These are phyloP conservation scores for Drosophila neonasuta DNA, from an alignment of 2,888 invertebrate species.

Conservation along the genomic window DNA sequence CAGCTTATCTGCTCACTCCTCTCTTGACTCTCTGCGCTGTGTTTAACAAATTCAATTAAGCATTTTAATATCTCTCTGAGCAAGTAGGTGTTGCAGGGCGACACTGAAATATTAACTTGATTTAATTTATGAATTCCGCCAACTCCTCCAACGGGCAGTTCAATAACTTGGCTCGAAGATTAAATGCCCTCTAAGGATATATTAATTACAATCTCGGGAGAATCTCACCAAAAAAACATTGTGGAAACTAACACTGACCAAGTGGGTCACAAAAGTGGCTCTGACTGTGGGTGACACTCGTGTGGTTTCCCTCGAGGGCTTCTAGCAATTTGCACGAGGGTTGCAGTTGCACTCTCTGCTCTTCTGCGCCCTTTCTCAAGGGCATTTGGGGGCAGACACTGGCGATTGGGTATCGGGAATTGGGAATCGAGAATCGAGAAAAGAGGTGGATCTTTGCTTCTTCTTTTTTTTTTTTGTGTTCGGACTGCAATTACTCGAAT, in stretches of 20 bases:
- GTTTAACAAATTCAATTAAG: conserved; percentile 78
- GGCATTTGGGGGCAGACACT: conserved; percentile 29
- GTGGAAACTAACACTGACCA: conserved; percentile 1
- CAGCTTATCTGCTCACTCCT: conserved; percentile 44
- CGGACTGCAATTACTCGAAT: conserved; percentile 68
- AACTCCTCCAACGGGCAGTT: conserved; percentile 18
- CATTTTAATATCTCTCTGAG: conserved; percentile 72
- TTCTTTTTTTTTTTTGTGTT: conserved; percentile 22
- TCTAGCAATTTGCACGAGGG: conserved; percentile 2
- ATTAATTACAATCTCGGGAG: conserved; percentile 9
- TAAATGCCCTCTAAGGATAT: conserved; percentile 8
- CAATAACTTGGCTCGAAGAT: conserved; percentile 29
- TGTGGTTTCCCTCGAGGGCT: conserved; percentile 12
- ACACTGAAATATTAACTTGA: conserved; percentile 78
- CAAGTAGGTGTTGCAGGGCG: conserved; percentile 66
- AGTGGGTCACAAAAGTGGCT: conserved; percentile 13
- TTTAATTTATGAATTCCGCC: conserved; percentile 74
- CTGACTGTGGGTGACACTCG: conserved; percentile 3
- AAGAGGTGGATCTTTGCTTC: conserved; percentile 15
- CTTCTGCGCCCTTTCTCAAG: conserved; percentile 38
- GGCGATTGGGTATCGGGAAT: conserved; percentile 6
- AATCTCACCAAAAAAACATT: not conserved
- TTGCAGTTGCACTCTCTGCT: conserved; percentile 1
- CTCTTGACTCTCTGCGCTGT: conserved; percentile 33
- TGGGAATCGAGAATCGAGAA: conserved; percentile 19